Percentiles rank a stretch among this genome's conserved stretches.
Evolutionary conservation across 2,888 invertebrate species (phyloP).

Genomic region (Heliconius charithonia): DNA sequence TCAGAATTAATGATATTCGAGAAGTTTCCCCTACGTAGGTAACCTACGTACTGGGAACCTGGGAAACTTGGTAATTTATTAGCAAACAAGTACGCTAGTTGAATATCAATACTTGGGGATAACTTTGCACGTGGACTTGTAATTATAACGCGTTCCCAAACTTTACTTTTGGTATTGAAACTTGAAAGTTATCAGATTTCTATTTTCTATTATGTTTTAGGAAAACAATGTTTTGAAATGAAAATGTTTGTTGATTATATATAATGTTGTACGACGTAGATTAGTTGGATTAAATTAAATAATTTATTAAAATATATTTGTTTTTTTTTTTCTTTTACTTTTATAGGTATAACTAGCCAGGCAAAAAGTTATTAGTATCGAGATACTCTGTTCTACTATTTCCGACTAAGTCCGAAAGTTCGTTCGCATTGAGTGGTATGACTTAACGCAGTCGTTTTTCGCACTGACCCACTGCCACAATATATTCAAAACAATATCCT

Average conservation of each 20-base stretch:
- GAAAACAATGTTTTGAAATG: background rate
- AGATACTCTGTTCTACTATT: too few species aligned
- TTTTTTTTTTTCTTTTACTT: too few species aligned
- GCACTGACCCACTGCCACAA: too few species aligned
- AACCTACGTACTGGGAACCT: constrained; percentile 42
- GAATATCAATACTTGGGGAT: constrained; percentile 54
- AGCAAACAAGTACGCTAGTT: constrained; percentile 58
- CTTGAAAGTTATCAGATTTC: background rate
- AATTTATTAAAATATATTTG: background rate
- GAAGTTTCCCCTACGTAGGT: constrained; percentile 56
- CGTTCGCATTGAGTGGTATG: too few species aligned
- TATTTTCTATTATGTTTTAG: background rate
- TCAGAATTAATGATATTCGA: constrained; percentile 68
- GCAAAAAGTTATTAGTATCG: too few species aligned
- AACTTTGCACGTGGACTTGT: constrained; percentile 24
- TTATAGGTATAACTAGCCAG: too few species aligned
- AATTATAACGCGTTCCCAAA: constrained; percentile 4
- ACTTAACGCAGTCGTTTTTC: too few species aligned
- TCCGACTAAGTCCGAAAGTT: too few species aligned
- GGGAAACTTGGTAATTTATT: constrained; percentile 64
- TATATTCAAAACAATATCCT: too few species aligned
- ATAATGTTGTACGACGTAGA: background rate
- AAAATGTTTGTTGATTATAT: background rate
- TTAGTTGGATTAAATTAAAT: background rate
- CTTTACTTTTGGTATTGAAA: constrained; percentile 7